Base-by-base conservation (phyloP, 1,140 invertebrate species). In the Aphelinus atriplicis region DNA sequence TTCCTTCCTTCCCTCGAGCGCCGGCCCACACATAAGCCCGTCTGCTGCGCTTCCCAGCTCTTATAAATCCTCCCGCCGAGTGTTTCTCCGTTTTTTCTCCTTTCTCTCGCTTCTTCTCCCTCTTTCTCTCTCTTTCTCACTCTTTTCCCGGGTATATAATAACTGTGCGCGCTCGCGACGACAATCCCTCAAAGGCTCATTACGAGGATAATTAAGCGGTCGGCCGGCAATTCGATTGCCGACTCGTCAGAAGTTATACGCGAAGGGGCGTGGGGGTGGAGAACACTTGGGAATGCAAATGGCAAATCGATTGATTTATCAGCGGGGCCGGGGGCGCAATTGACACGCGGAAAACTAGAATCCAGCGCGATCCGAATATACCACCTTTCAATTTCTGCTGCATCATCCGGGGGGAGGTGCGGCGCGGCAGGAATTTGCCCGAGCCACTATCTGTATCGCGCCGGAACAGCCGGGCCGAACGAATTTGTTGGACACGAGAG, bases 361-460 rank as follows among this genome's bases (percentile, higher is more conserved):
- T 68, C n/a, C 48, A 53, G 45, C 43, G 10, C 43, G 46, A 71
- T 55, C 55, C n/a, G 51, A 63, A 63, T 46, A 56, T 26, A 26
- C 26, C 61, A 71, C 51, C 60, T 71, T 71, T 71, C 69, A 63
- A 71, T 71, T 71, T 71, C 69, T 63, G n/a, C 60, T 43, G 43
- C 60, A 63, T 53, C 64, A 50, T 66, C 45, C 42, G 46, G 55
- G 1, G 46, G 26, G 26, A 26, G 26, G 26, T 26, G 26, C 26
- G 26, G 26, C 26, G 26, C 26, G 26, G 26, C 42, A 50, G 7
- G 57, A 61, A 73, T 73, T 73, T 67, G 26, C 26, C 53, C 71
- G 62, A 58, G 65, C 57, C 62, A n/a, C 63, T 73, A 26, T 26
- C 26, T 26, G 66, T 67, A 73, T 66, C 56, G 50, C 42, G 10